Evolutionary conservation across 2,797 vertebrate genomes (phyloP), one percentile per base, ranked within the genome.

Genomic region (Hozukius guyotensis): DNA sequence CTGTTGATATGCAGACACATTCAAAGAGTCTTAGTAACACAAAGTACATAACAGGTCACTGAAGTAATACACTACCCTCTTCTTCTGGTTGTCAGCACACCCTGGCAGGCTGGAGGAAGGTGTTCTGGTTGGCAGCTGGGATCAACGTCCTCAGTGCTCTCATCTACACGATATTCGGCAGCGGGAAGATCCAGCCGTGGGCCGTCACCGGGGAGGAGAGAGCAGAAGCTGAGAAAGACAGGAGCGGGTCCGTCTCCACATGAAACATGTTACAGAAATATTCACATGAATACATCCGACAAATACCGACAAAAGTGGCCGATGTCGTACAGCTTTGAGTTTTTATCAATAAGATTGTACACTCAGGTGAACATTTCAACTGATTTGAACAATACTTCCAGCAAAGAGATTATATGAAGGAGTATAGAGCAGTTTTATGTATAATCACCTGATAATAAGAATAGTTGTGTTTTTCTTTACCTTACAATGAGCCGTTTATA

Each of bases 181-280:
- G 88, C 3, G 95, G 91, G 20, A 84, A 96, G 72, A n/a, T 96
- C 57, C 96, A 97, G 67, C 81, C 87, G 11, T 97, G 97, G 97
- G 96, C 97, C 34, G 6, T 85, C 38, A 88, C 88, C 0, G 92
- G 92, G 29, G 92, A 94, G 2, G 92, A 93, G 64, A 64, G 55
- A 25, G 86, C 24, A 0, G 86, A 85, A 9, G 36, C 6, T 0
- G 84, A 87, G 55, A 77, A 52, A 8, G 72, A 52, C 34, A 71
- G 80, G 61, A 81, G 34, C 42, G 31, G 71, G 20, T 85, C 87
- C 27, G 56, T 69, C 24, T 42, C 80, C 2, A n/a, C 79, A 2
- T 84, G 62, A 83, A 83, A 32, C 18, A 13, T 1, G 13, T n/a
- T 25, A 24, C 32, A 16, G 14, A 11, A 22, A 46, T 2, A 34